These are phyloP conservation scores for Hyperoplus lanceolatus DNA, from an alignment of 2,797 vertebrate genomes.

Conservation along the genomic window DNA sequence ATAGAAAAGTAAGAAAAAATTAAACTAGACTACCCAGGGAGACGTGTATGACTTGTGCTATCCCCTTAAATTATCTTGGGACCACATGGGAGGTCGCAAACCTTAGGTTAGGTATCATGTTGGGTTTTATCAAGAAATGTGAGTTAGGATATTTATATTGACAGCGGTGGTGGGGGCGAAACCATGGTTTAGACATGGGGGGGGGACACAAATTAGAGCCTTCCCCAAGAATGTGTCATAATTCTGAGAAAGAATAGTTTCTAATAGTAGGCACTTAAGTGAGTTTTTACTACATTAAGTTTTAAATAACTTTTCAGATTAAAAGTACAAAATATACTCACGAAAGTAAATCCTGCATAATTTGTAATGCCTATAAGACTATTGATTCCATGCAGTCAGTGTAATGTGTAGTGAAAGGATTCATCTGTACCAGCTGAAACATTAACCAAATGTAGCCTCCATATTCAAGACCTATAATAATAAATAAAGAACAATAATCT, in stretches of 20 bases:
- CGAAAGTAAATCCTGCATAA: neutral
- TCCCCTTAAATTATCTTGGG: neutral
- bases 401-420: too few relatives aligned
- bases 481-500: neutral
- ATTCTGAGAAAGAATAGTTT: too few relatives aligned
- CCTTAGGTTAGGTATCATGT: neutral
- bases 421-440: neutral
- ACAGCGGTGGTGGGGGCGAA: too few relatives aligned
- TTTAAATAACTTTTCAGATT: neutral
- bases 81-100: neutral
- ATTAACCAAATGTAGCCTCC: neutral
- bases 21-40: too few relatives aligned
- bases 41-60: neutral
- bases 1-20: too few relatives aligned
- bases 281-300: neutral
- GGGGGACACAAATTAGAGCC: too few relatives aligned
- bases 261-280: too few relatives aligned
- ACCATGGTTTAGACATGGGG: too few relatives aligned
- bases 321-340: neutral
- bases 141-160: neutral
- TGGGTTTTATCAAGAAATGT: neutral
- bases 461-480: neutral
- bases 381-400: too few relatives aligned
- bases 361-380: too few relatives aligned
- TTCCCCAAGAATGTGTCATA: too few relatives aligned